Conservation (phyloP, 1,140 invertebrate genomes). For the Sitophilus oryzae region DNA sequence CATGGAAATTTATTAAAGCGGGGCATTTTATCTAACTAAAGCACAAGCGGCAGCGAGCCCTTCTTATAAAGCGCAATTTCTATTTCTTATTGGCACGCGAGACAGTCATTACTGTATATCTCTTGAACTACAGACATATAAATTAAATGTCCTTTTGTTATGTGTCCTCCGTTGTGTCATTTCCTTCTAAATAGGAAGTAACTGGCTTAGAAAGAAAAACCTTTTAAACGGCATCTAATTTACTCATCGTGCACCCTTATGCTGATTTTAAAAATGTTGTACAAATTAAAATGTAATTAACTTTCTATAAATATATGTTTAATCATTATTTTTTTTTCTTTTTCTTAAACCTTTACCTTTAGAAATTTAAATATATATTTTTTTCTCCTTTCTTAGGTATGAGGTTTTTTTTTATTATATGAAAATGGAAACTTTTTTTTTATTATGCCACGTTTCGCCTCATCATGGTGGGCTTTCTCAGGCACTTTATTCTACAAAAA, state of each 20-base stretch:
- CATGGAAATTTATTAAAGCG: conserved; percentile 25
- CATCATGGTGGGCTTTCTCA: no score
- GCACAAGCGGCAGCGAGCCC: conserved; percentile 18
- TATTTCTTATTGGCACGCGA: conserved; percentile 26
- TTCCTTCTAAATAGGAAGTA: conserved; percentile 21
- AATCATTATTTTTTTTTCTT: no score
- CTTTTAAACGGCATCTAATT: neutral
- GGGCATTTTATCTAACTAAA: conserved; percentile 23
- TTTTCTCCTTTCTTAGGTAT: no score
- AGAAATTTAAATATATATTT: no score
- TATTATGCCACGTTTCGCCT: no score
- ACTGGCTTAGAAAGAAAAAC: conserved; percentile 8
- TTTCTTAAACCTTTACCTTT: no score
- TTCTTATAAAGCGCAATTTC: conserved; percentile 22
- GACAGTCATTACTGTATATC: conserved; percentile 24
- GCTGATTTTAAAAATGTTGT: no score
- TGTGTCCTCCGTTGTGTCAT: conserved; percentile 21
- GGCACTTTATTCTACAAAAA: no score
- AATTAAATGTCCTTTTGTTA: conserved; percentile 26
- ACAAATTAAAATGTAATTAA: no score
- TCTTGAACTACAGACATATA: conserved; percentile 20
- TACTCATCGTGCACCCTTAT: neutral
- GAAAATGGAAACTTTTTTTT: no score
- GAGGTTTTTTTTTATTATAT: no score
- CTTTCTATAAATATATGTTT: no score